Evolutionary conservation across 2,797 vertebrate genomes (phyloP), one percentile per base, ranked within the genome.

Genomic region (Acrossocheilus wenchowensis): DNA sequence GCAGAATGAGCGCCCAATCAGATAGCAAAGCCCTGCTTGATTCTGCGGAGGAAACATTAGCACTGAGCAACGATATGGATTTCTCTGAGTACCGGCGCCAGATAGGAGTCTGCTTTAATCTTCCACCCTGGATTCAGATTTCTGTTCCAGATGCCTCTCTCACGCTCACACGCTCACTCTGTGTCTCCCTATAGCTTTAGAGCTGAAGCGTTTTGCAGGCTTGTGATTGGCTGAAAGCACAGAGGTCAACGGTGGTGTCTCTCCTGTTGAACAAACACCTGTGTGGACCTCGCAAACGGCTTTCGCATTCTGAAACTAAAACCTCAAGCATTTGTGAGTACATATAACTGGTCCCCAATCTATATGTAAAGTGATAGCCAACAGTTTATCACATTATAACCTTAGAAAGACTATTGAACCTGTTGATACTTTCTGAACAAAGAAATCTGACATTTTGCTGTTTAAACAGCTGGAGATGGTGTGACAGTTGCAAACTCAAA

Each of bases 21-120:
- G 94, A 94, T 93, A 92, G 14, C 81, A 73, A 90, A 92, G 87
- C 89, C 86, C 88, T 80, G 85, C 84, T 87, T 64, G 91, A 93
- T 91, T 92, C 90, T 84, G 87, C 83, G 90, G 86, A 93, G 91
- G 90, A 91, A 93, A 94, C 91, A 93, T 93, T 92, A 93, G 90
- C 64, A 14, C 71, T 71, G 89, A 92, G 78, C 88, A 89, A 89
- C 87, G 88, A 89, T 90, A 88, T 91, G 87, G 82, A 85, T 93
- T 93, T 93, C 91, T 90, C 90, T 62, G 78, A 90, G 88, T 81
- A 86, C 90, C 86, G 86, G 91, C 48, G 78, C 92, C 88, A 90
- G 90, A 85, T 90, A 87, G 88, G 87, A 90, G 91, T 89, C 79
- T 41, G 81, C 91, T 93, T 94, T 94, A 87, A 94, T 94, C 91